These are phyloP conservation scores for Callosobruchus maculatus DNA, from an alignment of 2,888 invertebrate species.

Conservation along the genomic window DNA sequence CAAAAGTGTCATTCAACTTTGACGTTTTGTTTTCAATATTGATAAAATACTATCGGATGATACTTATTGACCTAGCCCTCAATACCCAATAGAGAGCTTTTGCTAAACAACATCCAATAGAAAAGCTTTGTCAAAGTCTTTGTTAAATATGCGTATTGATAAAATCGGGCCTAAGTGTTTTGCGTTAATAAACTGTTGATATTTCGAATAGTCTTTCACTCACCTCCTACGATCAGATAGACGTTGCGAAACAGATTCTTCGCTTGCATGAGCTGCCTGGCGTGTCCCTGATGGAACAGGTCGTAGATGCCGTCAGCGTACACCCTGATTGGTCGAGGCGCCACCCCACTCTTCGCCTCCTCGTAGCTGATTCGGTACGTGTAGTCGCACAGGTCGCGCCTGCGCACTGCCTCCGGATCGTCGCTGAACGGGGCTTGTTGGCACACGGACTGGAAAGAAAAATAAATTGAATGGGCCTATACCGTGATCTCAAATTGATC, in stretches of 20 bases:
- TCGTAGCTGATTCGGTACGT: slow-evolving; percentile 79
- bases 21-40: too few species aligned
- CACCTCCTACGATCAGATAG: slow-evolving; percentile 97
- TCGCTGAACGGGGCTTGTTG: slow-evolving; percentile 83
- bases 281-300: slow-evolving; percentile 98
- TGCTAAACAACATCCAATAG: too few species aligned
- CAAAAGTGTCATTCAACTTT: too few species aligned
- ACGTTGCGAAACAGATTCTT: slow-evolving; percentile 96
- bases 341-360: slow-evolving; percentile 76
- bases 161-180: too few species aligned
- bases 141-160: too few species aligned
- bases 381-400: slow-evolving; percentile 79
- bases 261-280: slow-evolving; percentile 94
- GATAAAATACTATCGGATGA: too few species aligned
- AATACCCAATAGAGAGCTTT: too few species aligned
- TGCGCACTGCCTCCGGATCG: slow-evolving; percentile 77
- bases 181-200: too few species aligned
- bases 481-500: too few species aligned
- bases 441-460: not conserved
- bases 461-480: not conserved
- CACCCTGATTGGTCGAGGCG: slow-evolving; percentile 82
- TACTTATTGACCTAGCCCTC: too few species aligned
- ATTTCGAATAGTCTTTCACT: too few species aligned
- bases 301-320: slow-evolving; percentile 99
- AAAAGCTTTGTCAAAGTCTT: too few species aligned